Percentiles rank a stretch among this genome's conserved stretches.
These are phyloP conservation scores for Lates calcarifer DNA, from an alignment of 2,113 vertebrate genomes.

Conservation along the genomic window DNA sequence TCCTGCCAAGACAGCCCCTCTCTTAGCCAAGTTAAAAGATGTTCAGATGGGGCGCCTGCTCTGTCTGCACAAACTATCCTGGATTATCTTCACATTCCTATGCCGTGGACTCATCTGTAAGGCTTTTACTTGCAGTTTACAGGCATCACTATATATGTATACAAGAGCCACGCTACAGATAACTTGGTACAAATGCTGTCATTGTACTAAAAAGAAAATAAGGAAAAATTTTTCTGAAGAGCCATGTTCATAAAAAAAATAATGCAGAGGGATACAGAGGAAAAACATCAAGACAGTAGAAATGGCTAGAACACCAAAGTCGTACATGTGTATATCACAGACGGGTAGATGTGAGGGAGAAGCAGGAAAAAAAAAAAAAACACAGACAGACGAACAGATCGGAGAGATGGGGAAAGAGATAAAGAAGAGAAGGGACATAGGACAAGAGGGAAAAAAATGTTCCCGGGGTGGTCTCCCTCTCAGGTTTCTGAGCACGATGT, in stretches of 20 bases:
- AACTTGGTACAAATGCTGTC: not conserved
- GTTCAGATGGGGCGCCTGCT: constrained; percentile 59
- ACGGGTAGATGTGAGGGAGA: constrained; percentile 9
- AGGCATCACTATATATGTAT: not conserved
- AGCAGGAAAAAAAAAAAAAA: constrained; percentile 4
- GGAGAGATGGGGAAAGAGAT: constrained; percentile 53
- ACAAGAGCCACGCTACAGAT: not conserved
- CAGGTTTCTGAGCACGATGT: constrained; percentile 67
- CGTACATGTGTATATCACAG: not conserved
- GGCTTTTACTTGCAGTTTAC: constrained; percentile 33
- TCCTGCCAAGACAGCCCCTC: constrained; percentile 47
- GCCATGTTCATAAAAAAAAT: not conserved
- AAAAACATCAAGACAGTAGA: not conserved
- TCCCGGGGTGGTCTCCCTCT: constrained; percentile 74
- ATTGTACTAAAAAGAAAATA: not conserved
- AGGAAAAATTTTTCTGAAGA: not conserved
- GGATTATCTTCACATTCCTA: constrained; percentile 76
- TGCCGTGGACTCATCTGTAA: constrained; percentile 55
- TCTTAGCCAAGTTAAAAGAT: constrained; percentile 48
- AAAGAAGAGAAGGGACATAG: constrained; percentile 39
- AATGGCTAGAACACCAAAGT: not conserved
- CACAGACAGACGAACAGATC: not conserved
- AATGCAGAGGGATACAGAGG: not conserved
- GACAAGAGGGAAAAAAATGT: constrained; percentile 10
- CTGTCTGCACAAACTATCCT: constrained; percentile 67